phyloP scores from a whole-genome alignment of 2,113 vertebrate species.

The Upupa epops region DNA sequence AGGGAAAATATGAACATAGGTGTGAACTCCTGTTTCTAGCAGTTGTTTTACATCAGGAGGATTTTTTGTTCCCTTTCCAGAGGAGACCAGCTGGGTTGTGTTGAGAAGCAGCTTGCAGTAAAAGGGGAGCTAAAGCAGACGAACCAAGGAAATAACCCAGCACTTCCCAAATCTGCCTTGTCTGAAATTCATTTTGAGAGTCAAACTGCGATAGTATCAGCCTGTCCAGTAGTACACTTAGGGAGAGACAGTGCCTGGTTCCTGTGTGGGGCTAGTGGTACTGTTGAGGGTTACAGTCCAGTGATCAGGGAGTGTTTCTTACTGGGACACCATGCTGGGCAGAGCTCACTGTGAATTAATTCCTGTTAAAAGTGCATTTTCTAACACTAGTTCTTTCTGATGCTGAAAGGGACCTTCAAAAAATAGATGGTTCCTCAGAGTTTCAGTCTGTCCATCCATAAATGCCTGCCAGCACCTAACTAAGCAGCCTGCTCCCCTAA shows the following conservation, averaged over 20 bases:
- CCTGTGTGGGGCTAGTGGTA: not conserved
- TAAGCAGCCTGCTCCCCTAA: not conserved
- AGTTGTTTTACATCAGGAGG: not conserved
- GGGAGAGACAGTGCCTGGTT: not conserved
- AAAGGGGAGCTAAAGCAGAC: not conserved
- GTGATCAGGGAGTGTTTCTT: not conserved
- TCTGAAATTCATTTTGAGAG: not conserved
- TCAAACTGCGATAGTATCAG: not conserved
- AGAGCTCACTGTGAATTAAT: not conserved
- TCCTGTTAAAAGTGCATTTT: not conserved
- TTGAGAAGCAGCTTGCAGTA: not conserved
- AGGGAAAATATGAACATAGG: not conserved
- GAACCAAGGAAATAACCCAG: not conserved
- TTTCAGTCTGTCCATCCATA: not conserved
- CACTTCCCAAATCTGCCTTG: not conserved
- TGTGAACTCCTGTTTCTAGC: not conserved
- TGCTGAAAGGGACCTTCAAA: not conserved
- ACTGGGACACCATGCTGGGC: accelerated
- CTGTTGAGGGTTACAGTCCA: not conserved
- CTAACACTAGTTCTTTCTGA: not conserved
- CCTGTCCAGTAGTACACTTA: not conserved
- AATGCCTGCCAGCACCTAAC: not conserved
- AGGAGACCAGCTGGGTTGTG: not conserved
- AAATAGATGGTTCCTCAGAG: not conserved
- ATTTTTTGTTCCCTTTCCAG: not conserved